A percentile compares a stretch with the other conserved stretches of the same genome.
Conservation (phyloP, 1,140 invertebrate genomes). For the Caerostris extrusa region DNA sequence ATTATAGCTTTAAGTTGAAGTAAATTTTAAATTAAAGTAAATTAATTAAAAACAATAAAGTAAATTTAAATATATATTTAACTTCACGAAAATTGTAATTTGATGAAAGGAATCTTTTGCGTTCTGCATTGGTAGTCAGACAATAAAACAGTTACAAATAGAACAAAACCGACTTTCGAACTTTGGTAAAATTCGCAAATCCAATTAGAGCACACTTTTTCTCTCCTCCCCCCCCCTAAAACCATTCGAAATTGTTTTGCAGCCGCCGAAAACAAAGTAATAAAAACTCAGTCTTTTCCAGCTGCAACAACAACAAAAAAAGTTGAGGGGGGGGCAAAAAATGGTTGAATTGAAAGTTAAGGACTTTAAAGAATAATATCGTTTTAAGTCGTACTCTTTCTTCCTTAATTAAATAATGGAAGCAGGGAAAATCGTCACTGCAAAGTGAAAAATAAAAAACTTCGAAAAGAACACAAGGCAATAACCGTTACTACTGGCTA, state of each 20-base stretch:
- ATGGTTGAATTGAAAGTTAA: conserved; percentile 35
- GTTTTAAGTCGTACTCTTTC: conserved; percentile 6
- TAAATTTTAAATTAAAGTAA: too few species aligned
- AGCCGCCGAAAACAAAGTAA: not conserved
- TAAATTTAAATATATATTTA: too few species aligned
- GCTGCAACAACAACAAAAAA: not conserved
- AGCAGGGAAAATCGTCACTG: conserved; percentile 27
- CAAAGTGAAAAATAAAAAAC: not conserved
- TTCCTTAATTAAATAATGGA: conserved; percentile 69
- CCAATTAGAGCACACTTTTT: conserved; percentile 11
- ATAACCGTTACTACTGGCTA: conserved; percentile 59
- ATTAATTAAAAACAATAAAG: too few species aligned
- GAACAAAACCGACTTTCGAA: too few species aligned
- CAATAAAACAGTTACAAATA: too few species aligned
- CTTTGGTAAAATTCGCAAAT: not conserved
- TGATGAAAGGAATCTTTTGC: too few species aligned
- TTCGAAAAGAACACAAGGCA: conserved; percentile 7
- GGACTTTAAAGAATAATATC: conserved; percentile 54
- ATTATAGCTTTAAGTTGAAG: too few species aligned
- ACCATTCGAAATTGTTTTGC: not conserved
- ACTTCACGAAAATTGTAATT: too few species aligned
- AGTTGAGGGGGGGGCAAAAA: not conserved
- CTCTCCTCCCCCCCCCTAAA: not conserved
- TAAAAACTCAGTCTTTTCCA: not conserved
- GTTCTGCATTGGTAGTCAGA: too few species aligned